Evolutionary conservation across 1,140 invertebrate species (phyloP), one percentile per base, ranked within the genome.

Genomic region (Listronotus bonariensis): DNA sequence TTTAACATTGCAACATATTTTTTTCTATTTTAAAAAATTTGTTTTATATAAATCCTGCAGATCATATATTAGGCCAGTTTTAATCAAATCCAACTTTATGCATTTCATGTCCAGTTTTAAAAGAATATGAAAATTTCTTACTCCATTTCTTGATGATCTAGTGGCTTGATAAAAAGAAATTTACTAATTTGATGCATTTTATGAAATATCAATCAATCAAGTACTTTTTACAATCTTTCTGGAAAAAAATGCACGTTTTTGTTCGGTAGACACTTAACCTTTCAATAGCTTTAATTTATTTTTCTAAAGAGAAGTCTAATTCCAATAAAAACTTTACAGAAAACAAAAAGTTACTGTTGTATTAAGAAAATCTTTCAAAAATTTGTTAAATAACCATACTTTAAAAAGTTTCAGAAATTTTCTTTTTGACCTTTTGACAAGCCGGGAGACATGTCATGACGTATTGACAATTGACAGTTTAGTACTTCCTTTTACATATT

Each of bases 101-200:
- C n/a, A n/a, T n/a, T n/a, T n/a, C n/a, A n/a, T n/a, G n/a, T n/a
- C n/a, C n/a, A n/a, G n/a, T n/a, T n/a, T n/a, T n/a, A n/a, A n/a
- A n/a, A n/a, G n/a, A n/a, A 26, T 26, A 26, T 26, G 3, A 45
- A 45, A 45, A 11, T 9, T n/a, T 48, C 54, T 65, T 51, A 65
- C 62, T n/a, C 43, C 62, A 65, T 65, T 57, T 57, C 54, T 46
- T 1, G 53, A 8, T 4, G 45, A 46, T 42, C 40, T 48, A 26
- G 42, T 20, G 8, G 41, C 52, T 48, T 65, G 62, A 14, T 12
- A 15, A 42, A 65, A 10, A 65, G 26, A 11, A 57, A 31, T 57
- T 57, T 65, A 12, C 62, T 57, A 40, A 65, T 56, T 32, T 65
- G 53, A 42, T 65, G 62, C 62, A 65, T 65, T 46, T 52, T 63